Evolutionary conservation across 2,888 invertebrate genomes (phyloP).

Genomic region (Himalopsyche kuldschensis): DNA sequence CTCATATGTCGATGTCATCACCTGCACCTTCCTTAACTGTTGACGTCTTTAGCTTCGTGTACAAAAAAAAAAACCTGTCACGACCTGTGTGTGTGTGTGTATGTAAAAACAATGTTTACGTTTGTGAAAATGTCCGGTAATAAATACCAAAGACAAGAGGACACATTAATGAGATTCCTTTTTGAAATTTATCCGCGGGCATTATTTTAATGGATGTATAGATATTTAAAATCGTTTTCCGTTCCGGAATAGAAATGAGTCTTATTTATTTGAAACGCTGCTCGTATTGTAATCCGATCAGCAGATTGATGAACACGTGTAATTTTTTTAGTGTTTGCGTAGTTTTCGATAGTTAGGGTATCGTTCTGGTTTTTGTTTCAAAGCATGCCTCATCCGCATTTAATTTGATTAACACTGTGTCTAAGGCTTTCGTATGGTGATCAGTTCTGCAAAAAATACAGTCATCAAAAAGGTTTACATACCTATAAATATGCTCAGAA

Average conservation of each 20-base stretch:
- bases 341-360: background rate
- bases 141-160: background rate
- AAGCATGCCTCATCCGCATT: background rate
- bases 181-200: background rate
- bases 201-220: background rate
- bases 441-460: background rate
- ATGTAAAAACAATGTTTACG: background rate
- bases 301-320: background rate
- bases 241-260: background rate
- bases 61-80: background rate
- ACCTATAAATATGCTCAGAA: no score
- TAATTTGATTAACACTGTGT: background rate
- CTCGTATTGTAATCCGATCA: background rate
- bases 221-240: background rate
- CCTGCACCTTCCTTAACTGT: conserved; percentile 35
- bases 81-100: background rate
- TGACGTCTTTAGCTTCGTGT: background rate
- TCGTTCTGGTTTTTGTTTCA: background rate
- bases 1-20: conserved; percentile 9
- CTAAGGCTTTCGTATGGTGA: background rate
- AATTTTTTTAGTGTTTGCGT: background rate
- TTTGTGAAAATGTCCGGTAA: background rate
- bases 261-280: background rate
- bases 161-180: background rate
- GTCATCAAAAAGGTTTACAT: no score